Base-by-base conservation (phyloP, 2,113 vertebrate genomes). In the Pelvicachromis taeniatus region DNA sequence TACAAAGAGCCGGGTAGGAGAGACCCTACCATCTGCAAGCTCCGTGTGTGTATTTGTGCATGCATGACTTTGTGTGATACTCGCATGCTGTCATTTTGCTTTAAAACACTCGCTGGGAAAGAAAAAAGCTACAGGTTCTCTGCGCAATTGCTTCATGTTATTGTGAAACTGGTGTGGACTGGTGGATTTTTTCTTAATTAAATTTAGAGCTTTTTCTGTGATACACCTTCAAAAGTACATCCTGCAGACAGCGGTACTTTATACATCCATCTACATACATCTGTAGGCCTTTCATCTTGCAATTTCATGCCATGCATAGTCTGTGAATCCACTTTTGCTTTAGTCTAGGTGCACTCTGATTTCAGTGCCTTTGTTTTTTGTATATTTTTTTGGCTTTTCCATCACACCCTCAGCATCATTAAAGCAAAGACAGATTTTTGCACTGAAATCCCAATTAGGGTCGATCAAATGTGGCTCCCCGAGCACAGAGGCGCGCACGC, bases 1-100 rank as follows among this genome's bases (percentile, higher is more conserved):
- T 87, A 82, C 79, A 88, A 91, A 92, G 91, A 93, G 85, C 33
- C 16, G 81, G 70, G 86, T 88, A 87, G 58, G 79, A 84, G 70
- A 83, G 87, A 90, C 90, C 93, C 87, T 31, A 86, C 91, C 94
- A 94, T 95, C 93, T 94, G 93, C 89, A 93, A 77, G 77, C 93
- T 86, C 83, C 68, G 61, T 88, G 78, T 88, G 82, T 81, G 81
- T 77, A 68, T 82, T 82, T 61, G 87, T 53, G 85, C n/a, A 80
- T 80, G 50, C 16, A 63, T 35, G 70, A 23, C 13, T 55, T 78
- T 77, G 77, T 31, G 70, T 77, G 59, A 86, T 16, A 40, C 75
- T 40, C 12, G 48, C 85, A 63, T 59, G 83, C 85, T 90, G 88
- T 86, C 85, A 48, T 85, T 56, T 75, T 42, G 68, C 59, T 85